These are phyloP conservation scores for Crambe crambe DNA, from an alignment of 37 sponge, comb jelly and placozoan genomes.

Conservation along the genomic window DNA sequence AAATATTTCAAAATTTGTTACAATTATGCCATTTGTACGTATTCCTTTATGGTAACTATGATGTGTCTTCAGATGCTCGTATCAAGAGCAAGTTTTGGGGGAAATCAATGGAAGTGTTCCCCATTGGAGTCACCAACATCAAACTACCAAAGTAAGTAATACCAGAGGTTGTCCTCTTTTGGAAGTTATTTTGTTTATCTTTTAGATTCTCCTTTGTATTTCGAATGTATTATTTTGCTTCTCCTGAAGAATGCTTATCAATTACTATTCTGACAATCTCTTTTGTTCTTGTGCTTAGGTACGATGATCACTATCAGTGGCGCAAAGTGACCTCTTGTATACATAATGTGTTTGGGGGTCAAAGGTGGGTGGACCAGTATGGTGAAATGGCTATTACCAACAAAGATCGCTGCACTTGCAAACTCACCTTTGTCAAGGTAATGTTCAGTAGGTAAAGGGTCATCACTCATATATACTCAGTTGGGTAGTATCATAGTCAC, in stretches of 20 bases:
- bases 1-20: background rate
- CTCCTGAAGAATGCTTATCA: no score
- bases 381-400: conserved; percentile 80
- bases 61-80: conserved; percentile 79
- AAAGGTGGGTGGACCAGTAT: conserved; percentile 86
- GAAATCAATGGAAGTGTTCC: conserved; percentile 83
- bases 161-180: background rate
- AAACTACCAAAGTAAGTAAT: conserved; percentile 49
- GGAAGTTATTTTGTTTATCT: conserved; percentile 4
- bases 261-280: no score
- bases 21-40: background rate
- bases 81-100: conserved; percentile 92
- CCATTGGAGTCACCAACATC: conserved; percentile 74
- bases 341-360: conserved; percentile 77
- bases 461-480: background rate
- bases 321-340: conserved; percentile 85
- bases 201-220: background rate
- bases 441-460: background rate
- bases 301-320: conserved; percentile 83
- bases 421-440: conserved; percentile 77
- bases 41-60: no score
- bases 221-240: no score
- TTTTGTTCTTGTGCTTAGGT: no score
- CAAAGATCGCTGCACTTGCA: conserved; percentile 62
- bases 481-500: background rate